Conservation (phyloP, 2,113 vertebrate species). For the Oxyura jamaicensis region DNA sequence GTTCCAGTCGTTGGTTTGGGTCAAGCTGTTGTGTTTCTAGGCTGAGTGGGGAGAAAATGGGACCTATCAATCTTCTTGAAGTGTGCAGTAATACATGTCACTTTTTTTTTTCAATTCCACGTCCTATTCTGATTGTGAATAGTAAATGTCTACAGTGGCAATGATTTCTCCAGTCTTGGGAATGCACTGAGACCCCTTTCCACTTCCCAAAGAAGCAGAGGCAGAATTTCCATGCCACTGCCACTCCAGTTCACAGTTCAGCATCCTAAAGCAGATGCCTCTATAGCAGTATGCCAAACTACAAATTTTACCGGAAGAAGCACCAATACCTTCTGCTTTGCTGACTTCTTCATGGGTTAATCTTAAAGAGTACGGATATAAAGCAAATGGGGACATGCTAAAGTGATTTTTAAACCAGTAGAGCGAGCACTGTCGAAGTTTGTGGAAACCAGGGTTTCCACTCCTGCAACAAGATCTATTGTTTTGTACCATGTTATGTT, state of each 20-base stretch:
- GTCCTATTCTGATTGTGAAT: background rate
- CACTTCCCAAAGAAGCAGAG: background rate
- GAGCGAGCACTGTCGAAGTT: background rate
- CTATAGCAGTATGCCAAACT: background rate
- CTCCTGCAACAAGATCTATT: background rate
- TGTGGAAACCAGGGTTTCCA: background rate
- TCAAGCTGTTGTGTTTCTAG: background rate
- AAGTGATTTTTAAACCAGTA: background rate
- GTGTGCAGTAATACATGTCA: background rate
- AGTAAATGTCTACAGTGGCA: background rate
- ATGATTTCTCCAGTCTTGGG: background rate
- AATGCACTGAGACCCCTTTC: background rate
- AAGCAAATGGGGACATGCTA: background rate
- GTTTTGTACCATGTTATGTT: background rate
- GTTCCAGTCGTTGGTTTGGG: background rate
- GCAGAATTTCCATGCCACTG: background rate
- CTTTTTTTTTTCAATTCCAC: background rate
- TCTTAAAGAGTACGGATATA: background rate
- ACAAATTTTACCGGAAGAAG: background rate
- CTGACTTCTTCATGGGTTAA: background rate
- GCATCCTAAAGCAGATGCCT: background rate
- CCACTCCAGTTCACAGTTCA: background rate
- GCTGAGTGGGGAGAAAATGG: background rate
- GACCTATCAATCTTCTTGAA: background rate
- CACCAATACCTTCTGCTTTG: background rate